Base-by-base conservation (phyloP, 2,797 vertebrate species). In the Sebastes kiyomatsui region DNA sequence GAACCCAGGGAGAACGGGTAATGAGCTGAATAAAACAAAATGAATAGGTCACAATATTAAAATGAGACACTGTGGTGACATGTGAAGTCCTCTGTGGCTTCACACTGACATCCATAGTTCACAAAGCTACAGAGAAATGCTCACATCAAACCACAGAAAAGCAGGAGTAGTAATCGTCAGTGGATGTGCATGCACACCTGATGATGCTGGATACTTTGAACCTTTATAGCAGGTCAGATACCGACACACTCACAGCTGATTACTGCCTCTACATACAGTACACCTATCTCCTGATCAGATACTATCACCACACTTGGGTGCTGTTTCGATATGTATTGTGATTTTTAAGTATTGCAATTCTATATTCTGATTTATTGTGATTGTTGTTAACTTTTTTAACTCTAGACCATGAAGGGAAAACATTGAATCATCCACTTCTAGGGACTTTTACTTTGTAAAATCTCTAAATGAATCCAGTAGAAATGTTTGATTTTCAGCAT, bases 21-120 rank as follows among this genome's bases (percentile, higher is more conserved):
- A 79, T 67, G 73, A 80, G 58, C 38, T 71, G 32, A 58, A 70
- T 30, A 67, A 67, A 55, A 72, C 65, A 22, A 60, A 68, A 83
- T 61, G 6, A 77, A 84, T 66, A 70, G 62, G 68, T 62, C 61
- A 75, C 33, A 52, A 33, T 78, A 73, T 68, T 25, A 61, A 79
- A 67, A 67, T 14, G 6, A 73, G 77, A 69, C 62, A 23, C 58
- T 55, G 68, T 14, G 75, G 30, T 35, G 61, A 77, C 76, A 33
- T 67, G 74, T 56, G 6, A 75, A 60, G 62, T 62, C 60, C 66
- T 75, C 58, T 52, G 33, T 38, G 61, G 55, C 35, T 35, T 52
- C 16, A 46, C 32, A 67, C 25, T 8, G 7, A 28, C 59, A 67
- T 52, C 30, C 27, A 77, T 11, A 55, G 11, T n/a, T 60, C 30